Conservation (phyloP, 2,888 invertebrate genomes). For the Lasioglossum vierecki region DNA sequence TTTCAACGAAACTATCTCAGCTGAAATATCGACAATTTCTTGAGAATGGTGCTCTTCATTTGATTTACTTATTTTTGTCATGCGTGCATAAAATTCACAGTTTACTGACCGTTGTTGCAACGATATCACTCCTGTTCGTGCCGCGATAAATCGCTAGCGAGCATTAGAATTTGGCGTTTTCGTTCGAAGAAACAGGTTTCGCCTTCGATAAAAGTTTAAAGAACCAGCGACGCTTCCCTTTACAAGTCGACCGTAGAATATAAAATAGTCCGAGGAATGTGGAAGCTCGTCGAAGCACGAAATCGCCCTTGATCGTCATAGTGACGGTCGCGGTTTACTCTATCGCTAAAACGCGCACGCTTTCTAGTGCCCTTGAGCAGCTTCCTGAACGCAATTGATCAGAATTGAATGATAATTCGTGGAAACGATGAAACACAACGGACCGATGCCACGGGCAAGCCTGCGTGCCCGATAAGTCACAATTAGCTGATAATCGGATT, state of each 20-base stretch:
- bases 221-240: too few species aligned
- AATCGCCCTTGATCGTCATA: neutral
- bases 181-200: neutral
- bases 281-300: neutral
- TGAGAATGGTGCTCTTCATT: too few species aligned
- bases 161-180: neutral
- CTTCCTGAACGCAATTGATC: neutral
- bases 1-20: too few species aligned
- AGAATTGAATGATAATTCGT: neutral
- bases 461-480: neutral
- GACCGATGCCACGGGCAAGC: neutral
- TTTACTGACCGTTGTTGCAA: too few species aligned
- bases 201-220: neutral
- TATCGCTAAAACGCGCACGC: conserved; percentile 8
- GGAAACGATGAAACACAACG: neutral
- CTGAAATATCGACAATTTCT: too few species aligned
- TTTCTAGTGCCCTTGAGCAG: neutral
- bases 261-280: neutral
- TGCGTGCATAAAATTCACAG: too few species aligned
- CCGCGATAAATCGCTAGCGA: too few species aligned
- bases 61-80: too few species aligned
- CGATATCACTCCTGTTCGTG: too few species aligned
- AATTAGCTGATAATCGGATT: neutral
- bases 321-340: neutral
- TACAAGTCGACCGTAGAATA: neutral